Evolutionary conservation across 2,888 invertebrate species (phyloP), one percentile per base, ranked within the genome.

Genomic region (Eupithecia inturbata): DNA sequence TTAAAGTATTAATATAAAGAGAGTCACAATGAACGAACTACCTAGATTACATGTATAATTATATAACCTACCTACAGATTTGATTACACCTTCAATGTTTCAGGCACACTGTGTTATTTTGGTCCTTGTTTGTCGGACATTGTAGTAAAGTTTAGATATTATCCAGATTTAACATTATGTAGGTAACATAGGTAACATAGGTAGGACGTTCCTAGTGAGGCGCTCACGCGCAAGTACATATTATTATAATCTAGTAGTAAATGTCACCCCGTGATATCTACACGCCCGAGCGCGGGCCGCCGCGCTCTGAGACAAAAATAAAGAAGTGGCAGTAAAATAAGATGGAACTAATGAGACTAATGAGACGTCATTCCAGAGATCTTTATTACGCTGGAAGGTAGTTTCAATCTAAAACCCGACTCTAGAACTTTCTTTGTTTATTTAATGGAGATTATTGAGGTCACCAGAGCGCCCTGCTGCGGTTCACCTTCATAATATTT

Each of bases 331-430:
- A 31, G 67, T 69, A 67, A 74, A 74, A 64, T 69, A 28, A 74
- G 71, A 74, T 69, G 69, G 62, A 71, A 71, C 67, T 67, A n/a
- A n/a, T n/a, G n/a, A n/a, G n/a, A 72, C 75, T 75, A 75, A 75
- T 70, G 70, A 75, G 72, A 70, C 70, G 70, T 68, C 67, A 33
- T 70, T 72, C 67, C 67, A 57, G 72, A 75, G 26, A 63, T 63
- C 57, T 72, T 75, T 72, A 75, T 70, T 45, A n/a, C n/a, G 66
- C 66, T 68, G 28, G 31, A 33, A 31, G 53, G n/a, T 26, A 49
- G 67, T 62, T 49, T 62, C 16, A 49, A 36, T 60, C 67, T 10
- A 60, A 53, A 7, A n/a, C n/a, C n/a, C 49, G 10, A n/a, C 49
- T 49, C 49, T 49, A 14, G 9, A 49, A 49, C 9, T n/a, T n/a